Evolutionary conservation across 2,113 vertebrate genomes (phyloP).

Genomic region (Phalacrocorax carbo): DNA sequence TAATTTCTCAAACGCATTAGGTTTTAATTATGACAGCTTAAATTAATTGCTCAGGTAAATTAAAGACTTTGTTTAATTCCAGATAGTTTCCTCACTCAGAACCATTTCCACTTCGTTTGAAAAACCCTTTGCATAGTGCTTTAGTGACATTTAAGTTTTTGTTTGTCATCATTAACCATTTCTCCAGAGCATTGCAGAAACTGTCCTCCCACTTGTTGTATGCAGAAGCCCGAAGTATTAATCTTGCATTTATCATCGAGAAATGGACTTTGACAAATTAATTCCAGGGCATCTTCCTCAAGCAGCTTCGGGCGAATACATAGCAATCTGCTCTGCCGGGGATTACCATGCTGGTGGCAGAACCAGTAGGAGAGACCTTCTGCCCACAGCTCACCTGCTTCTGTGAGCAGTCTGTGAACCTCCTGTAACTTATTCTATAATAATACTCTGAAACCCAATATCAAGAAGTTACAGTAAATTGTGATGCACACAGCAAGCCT

Average conservation of each 20-base stretch:
- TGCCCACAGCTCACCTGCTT: not conserved
- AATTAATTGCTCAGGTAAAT: not conserved
- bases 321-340: not conserved
- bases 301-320: not conserved
- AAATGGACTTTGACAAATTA: not conserved
- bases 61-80: not conserved
- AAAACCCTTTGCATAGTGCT: not conserved
- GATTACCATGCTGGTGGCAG: not conserved
- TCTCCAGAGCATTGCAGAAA: not conserved
- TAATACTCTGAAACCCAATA: not conserved
- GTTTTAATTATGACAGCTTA: not conserved
- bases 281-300: not conserved
- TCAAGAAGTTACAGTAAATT: not conserved
- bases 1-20: not conserved
- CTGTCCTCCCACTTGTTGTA: not conserved
- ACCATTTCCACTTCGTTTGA: not conserved
- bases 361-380: not conserved
- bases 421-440: not conserved
- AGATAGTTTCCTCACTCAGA: not conserved
- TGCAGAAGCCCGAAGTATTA: not conserved
- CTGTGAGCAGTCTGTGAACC: not conserved
- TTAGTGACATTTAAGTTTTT: not conserved
- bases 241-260: not conserved
- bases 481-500: not conserved
- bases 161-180: not conserved